Evolutionary conservation across 1,140 invertebrate species (phyloP).

Genomic region (Drosophila erecta): DNA sequence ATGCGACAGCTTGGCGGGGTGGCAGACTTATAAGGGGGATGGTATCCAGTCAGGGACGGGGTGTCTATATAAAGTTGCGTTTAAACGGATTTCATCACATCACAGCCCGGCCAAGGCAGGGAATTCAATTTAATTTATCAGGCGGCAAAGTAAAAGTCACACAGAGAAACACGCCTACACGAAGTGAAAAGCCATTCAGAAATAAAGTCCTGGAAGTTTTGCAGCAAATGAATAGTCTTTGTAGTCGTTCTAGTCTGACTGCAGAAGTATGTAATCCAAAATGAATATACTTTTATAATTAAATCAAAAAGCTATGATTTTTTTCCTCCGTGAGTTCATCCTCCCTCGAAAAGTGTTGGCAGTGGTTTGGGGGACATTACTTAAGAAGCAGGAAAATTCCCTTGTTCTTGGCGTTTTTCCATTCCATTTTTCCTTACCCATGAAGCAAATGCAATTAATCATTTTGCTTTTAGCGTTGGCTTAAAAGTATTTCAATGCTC

Average conservation of each 20-base stretch:
- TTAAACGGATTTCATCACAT: constrained; percentile 78
- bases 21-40: constrained; percentile 16
- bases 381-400: constrained; percentile 31
- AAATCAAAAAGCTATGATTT: not conserved
- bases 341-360: constrained; percentile 17
- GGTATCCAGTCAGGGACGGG: not conserved
- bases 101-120: constrained; percentile 18
- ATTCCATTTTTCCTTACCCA: constrained; percentile 12
- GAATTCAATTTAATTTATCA: constrained; percentile 80
- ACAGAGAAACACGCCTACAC: constrained; percentile 29
- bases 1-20: constrained; percentile 34
- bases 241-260: not conserved
- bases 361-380: constrained; percentile 16
- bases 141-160: constrained; percentile 47
- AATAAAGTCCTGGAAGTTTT: no score
- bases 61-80: constrained; percentile 53
- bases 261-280: not conserved
- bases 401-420: constrained; percentile 19
- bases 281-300: no score
- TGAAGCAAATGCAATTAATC: constrained; percentile 70
- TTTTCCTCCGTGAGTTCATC: constrained; percentile 7
- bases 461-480: constrained; percentile 53
- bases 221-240: not conserved
- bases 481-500: constrained; percentile 26
- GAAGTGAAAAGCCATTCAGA: not conserved